phyloP scores from a whole-genome alignment of 1,140 invertebrate species.

The Drosophila cardini region DNA sequence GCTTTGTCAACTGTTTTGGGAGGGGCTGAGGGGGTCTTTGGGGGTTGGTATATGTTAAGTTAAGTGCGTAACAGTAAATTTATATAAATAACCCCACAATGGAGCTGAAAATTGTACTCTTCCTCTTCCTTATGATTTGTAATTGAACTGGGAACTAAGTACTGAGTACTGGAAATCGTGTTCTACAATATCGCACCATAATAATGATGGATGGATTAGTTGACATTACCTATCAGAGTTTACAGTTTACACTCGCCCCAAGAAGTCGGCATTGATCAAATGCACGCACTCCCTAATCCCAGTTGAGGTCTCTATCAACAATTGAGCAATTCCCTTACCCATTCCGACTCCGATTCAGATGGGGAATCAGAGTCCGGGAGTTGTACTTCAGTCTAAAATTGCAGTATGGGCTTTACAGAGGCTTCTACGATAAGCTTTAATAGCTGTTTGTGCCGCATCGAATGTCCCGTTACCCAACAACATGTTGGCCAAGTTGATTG shows the following conservation, averaged over 20 bases:
- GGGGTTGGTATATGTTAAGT: too few species aligned
- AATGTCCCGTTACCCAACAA: slow-evolving; percentile 33
- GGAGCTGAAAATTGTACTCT: neutral
- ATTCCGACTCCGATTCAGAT: slow-evolving; percentile 14
- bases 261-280: slow-evolving; percentile 66
- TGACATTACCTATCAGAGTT: slow-evolving; percentile 33
- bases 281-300: slow-evolving; percentile 68
- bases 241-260: slow-evolving; percentile 39
- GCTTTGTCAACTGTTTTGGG: slow-evolving; percentile 65
- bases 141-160: slow-evolving; percentile 23
- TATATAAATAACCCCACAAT: slow-evolving; percentile 24
- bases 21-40: neutral
- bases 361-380: slow-evolving; percentile 16
- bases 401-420: slow-evolving; percentile 30
- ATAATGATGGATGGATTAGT: slow-evolving; percentile 44
- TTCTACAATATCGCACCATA: neutral
- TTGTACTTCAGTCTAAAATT: slow-evolving; percentile 32
- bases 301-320: slow-evolving; percentile 80
- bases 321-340: neutral
- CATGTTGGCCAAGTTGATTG: neutral
- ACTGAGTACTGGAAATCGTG: slow-evolving; percentile 8
- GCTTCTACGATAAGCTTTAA: slow-evolving; percentile 74
- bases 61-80: slow-evolving; percentile 21
- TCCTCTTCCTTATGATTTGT: slow-evolving; percentile 15
- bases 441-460: slow-evolving; percentile 61